Evolutionary conservation across 2,888 invertebrate genomes (phyloP).

Genomic region (Mesorhabditis spiculigera): DNA sequence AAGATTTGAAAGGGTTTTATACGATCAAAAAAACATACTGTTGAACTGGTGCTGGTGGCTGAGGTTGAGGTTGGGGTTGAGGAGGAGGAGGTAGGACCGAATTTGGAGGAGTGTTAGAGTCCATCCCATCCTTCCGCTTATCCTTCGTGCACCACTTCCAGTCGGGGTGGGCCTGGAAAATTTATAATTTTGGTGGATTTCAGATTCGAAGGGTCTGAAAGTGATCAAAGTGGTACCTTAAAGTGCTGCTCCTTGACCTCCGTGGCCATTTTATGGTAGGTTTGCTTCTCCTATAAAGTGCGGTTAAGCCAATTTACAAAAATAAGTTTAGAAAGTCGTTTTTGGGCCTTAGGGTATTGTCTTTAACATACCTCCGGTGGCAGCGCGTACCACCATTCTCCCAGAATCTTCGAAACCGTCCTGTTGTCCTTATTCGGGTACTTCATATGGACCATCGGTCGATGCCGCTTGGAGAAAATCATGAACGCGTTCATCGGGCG

Average conservation of each 20-base stretch:
- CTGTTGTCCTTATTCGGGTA: constrained; percentile 93
- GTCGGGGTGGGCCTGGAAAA: constrained; percentile 71
- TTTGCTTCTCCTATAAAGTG: constrained; percentile 75
- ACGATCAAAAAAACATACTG: no score
- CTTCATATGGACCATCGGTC: constrained; percentile 87
- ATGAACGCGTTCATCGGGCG: constrained; percentile 99
- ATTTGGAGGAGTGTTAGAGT: no score
- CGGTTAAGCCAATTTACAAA: background rate
- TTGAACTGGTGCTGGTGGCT: no score
- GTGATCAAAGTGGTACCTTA: constrained; percentile 60
- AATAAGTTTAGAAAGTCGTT: background rate
- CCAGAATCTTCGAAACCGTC: constrained; percentile 94
- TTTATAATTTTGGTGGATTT: background rate
- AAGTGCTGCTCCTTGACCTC: constrained; percentile 89
- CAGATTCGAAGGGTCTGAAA: background rate
- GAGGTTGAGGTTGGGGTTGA: no score
- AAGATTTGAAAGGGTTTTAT: no score
- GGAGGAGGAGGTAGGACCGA: no score
- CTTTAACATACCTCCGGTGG: constrained; percentile 68
- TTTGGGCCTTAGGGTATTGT: no score
- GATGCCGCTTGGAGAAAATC: constrained; percentile 97
- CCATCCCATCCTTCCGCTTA: constrained; percentile 64
- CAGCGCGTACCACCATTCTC: constrained; percentile 99
- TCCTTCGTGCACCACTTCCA: constrained; percentile 99
- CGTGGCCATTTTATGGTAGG: constrained; percentile 87